These are phyloP conservation scores for Cantharis nigra DNA, from an alignment of 2,888 invertebrate species.

Conservation along the genomic window DNA sequence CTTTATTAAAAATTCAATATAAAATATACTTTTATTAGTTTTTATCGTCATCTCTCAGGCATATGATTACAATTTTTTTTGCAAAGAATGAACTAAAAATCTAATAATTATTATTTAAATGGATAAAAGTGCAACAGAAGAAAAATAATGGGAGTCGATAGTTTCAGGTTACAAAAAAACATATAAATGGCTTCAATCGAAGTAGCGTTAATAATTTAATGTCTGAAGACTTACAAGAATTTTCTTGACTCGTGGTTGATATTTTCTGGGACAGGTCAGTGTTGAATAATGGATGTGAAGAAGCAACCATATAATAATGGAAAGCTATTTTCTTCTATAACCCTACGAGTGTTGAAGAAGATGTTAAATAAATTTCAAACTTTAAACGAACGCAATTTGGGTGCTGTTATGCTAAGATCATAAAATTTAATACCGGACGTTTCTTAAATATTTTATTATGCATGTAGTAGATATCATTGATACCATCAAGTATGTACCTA, in stretches of 20 bases:
- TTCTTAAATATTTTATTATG: background rate
- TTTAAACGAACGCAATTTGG: background rate
- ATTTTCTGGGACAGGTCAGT: background rate
- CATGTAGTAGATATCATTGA: background rate
- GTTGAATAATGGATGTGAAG: background rate
- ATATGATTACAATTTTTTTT: background rate
- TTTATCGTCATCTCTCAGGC: background rate
- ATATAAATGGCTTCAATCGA: background rate
- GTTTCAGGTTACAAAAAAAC: background rate
- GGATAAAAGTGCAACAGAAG: background rate
- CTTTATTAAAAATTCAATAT: slow-evolving; percentile 16
- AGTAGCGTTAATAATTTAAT: background rate
- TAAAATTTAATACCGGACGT: background rate
- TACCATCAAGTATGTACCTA: background rate
- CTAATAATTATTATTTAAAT: background rate
- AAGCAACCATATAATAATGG: background rate
- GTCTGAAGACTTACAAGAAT: background rate
- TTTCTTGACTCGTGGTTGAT: background rate
- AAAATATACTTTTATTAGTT: background rate
- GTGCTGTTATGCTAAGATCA: background rate
- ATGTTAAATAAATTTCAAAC: background rate
- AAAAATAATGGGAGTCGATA: background rate
- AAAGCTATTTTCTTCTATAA: background rate
- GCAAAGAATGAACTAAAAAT: background rate
- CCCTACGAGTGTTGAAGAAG: background rate